Conservation (phyloP, 1,140 invertebrate genomes). For the Macrocentrus cingulum region DNA sequence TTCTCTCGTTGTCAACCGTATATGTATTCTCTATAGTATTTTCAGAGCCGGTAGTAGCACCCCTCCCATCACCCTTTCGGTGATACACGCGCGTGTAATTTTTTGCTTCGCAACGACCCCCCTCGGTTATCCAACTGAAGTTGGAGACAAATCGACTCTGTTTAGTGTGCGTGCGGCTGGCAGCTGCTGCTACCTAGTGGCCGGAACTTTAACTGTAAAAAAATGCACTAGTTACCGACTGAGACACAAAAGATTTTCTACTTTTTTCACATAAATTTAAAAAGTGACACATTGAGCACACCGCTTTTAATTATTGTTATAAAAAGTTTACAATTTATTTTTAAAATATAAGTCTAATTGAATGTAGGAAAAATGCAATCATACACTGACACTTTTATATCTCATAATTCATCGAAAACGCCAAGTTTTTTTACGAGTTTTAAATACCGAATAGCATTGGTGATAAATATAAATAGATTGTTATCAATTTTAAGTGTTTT, state of each 20-base stretch:
- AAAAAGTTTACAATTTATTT: no score
- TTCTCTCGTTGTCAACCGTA: conserved; percentile 8
- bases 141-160: conserved; percentile 7
- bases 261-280: not conserved
- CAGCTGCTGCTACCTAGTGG: not conserved
- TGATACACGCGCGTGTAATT: conserved; percentile 15
- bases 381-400: no score
- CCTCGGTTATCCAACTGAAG: conserved; percentile 7
- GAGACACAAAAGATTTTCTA: not conserved
- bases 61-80: conserved; percentile 9
- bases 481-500: no score
- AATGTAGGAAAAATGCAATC: no score
- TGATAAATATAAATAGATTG: no score
- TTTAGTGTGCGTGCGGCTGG: not conserved
- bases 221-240: not conserved
- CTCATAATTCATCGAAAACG: no score
- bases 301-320: no score
- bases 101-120: conserved; percentile 12
- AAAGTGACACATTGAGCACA: no score
- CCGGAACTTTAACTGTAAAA: no score
- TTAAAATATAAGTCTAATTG: no score
- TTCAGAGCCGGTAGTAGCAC: conserved; percentile 3
- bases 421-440: no score
- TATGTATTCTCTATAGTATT: conserved; percentile 3
- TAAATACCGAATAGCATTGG: no score